Evolutionary conservation across 2,888 invertebrate genomes (phyloP).

Genomic region (Tetrapedia diversipes): DNA sequence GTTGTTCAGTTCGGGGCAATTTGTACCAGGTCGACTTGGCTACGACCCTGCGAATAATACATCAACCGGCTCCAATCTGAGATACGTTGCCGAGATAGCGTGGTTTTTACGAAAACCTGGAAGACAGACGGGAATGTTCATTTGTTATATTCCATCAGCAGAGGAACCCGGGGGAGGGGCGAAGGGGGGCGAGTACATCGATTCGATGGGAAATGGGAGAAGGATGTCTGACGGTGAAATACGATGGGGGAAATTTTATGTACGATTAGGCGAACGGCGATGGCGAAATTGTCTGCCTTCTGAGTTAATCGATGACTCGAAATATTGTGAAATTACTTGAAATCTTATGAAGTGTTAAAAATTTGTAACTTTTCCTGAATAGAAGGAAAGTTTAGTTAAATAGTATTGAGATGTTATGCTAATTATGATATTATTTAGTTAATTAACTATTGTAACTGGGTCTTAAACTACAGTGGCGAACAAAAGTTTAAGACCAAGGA

Average conservation of each 20-base stretch:
- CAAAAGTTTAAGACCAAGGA: no score
- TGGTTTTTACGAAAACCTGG: constrained; percentile 14
- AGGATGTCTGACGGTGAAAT: neutral
- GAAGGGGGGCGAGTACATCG: no score
- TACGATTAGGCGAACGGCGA: neutral
- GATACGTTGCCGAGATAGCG: neutral
- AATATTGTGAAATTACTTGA: no score
- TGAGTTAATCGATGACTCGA: no score
- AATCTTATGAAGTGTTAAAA: no score
- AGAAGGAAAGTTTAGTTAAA: no score
- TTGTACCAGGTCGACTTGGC: constrained; percentile 24
- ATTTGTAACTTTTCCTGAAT: no score
- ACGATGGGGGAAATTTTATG: neutral
- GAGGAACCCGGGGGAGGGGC: neutral
- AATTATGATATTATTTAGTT: no score
- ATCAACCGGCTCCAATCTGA: constrained; percentile 33
- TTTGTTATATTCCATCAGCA: constrained; percentile 25
- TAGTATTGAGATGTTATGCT: no score
- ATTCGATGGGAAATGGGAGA: neutral
- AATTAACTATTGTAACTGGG: no score
- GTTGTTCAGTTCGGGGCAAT: constrained; percentile 32
- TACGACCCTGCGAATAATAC: constrained; percentile 21
- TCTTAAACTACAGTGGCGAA: no score
- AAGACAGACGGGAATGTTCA: constrained; percentile 20
- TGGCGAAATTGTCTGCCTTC: neutral